Base-by-base conservation (phyloP, 2,113 vertebrate genomes). In the Chaetura pelagica region DNA sequence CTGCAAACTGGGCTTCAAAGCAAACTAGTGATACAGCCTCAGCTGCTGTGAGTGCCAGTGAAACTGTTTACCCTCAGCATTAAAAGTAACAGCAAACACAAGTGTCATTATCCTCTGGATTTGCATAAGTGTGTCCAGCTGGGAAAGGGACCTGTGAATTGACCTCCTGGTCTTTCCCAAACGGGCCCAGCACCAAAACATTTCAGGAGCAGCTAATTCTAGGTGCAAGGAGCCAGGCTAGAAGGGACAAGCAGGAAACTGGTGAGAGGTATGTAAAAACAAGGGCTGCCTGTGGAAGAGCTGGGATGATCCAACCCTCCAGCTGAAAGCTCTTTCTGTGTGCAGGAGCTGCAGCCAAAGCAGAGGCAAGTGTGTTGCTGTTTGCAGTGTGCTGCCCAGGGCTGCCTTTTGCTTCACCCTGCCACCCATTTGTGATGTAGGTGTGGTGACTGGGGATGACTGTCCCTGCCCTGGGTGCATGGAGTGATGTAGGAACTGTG, bases 331-430 rank as follows among this genome's bases (percentile, higher is more conserved):
- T 46, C 27, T 84, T 58, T 67, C 34, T 2, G 3, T 8, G 40
- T 20, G 49, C 35, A 14, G 63, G 9, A 58, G 49, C 79, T 1
- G 8, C 30, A 84, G 46, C 69, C 24, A 67, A 29, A 54, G 29
- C 32, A 35, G 66, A 80, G 32, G 27, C 22, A 35, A 8, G 4
- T 4, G 19, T 9, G 8, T 6, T 64, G 69, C 29, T 54, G 2
- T 63, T 63, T 19, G 16, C 48, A 8, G 7, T 2, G 15, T 46
- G 26, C 23, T 91, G 34, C 34, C 26, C 0, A 2, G 35, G 21
- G 34, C 26, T 84, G 63, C 26, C 1, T 2, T 30, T 44, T 27
- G 10, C 42, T 84, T 89, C 0, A 0, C 38, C 24, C 38, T 71
- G 73, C 14, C 18, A 10, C 54, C 3, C 2, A 26, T 66, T 26